Evolutionary conservation across 2,888 invertebrate genomes (phyloP), one percentile per base, ranked within the genome.

Genomic region (Beris morrisii): DNA sequence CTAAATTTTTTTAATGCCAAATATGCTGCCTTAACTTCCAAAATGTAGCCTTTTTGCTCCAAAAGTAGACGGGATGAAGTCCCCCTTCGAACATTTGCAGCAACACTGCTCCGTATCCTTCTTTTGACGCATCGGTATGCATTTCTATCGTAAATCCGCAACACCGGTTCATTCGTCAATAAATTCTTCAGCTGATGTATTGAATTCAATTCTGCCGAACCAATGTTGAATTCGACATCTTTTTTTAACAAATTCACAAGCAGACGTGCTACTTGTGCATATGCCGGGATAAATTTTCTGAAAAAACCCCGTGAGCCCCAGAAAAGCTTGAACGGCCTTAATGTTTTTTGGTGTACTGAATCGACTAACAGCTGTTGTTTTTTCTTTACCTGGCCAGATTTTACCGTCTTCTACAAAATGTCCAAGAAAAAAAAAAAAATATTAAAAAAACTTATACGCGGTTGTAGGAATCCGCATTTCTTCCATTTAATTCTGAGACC

Each of bases 61-160:
- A 22, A 22, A 22, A 22, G 22, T 22, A 22, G 22, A 22, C 22
- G 3, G 22, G 22, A 22, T 22, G 22, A 22, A 22, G 22, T 22
- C 22, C 22, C 3, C 22, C 22, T 22, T 50, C 50, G 13, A n/a
- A 11, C 11, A 7, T 50, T 7, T 50, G 15, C 50, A n/a, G 13
- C 50, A 50, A 13, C 15, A 50, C 15, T 4, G 50, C 50, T 13
- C 50, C 50, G 13, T n/a, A 13, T 50, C 50, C 50, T n/a, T 50
- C 50, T 50, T 50, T 50, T 3, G n/a, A n/a, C 2, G 50, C 50
- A 50, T 50, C 50, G 50, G 50, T 50, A 13, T 50, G 50, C 7
- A 50, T n/a, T 13, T 50, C 50, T n/a, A n/a, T 50, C n/a, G 15
- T n/a, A 50, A 50, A 50, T 50, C 12, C 13, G 50, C 50, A 50